Evolutionary conservation across 2,797 vertebrate genomes (phyloP).

Genomic region (Epinephelus malabaricus): DNA sequence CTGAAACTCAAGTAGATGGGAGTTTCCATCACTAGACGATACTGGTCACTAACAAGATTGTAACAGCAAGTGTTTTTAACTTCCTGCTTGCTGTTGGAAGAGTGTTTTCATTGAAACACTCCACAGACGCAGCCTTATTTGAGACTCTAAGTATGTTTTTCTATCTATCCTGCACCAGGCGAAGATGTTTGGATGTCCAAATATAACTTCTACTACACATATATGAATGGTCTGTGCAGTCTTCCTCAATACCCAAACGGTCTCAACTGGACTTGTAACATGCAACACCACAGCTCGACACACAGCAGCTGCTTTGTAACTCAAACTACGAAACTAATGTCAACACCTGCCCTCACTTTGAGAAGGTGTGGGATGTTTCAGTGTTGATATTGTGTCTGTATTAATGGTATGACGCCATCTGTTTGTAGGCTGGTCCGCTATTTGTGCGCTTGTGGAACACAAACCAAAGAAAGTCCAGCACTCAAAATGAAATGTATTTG

Average conservation of each 20-base stretch:
- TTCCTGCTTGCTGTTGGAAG: neutral
- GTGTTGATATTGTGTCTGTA: neutral
- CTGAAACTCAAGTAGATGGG: neutral
- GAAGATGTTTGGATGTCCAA: constrained; percentile 15
- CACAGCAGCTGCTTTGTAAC: constrained; percentile 17
- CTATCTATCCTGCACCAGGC: neutral
- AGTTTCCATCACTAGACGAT: neutral
- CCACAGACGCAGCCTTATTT: constrained; percentile 31
- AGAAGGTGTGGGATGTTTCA: neutral
- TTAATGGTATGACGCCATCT: neutral
- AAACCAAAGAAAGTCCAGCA: constrained; percentile 74
- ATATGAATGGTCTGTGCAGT: neutral
- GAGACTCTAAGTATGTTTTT: neutral
- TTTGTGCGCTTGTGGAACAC: constrained; percentile 33
- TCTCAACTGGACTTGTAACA: constrained; percentile 28
- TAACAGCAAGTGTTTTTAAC: constrained; percentile 15
- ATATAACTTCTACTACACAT: neutral
- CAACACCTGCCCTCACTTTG: neutral
- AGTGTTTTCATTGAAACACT: neutral
- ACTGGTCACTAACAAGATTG: constrained; percentile 30
- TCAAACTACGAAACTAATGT: neutral
- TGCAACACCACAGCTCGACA: neutral
- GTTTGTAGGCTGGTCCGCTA: neutral
- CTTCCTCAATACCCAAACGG: constrained; percentile 24
- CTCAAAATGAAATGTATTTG: constrained; percentile 38